Evolutionary conservation across 1,140 invertebrate genomes (phyloP).

Genomic region (Stegodyphus mimosarum): DNA sequence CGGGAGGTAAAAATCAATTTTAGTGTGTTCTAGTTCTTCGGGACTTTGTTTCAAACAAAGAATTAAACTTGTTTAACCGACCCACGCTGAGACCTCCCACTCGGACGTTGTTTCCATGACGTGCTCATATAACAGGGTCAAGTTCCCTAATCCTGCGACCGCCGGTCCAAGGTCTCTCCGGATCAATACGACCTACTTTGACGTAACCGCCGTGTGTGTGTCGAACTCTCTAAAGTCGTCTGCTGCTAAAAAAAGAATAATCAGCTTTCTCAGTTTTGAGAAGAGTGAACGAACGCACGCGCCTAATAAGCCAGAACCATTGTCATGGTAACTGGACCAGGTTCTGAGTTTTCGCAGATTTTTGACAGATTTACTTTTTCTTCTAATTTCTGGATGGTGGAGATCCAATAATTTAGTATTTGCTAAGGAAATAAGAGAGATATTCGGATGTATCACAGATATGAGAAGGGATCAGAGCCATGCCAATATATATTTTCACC

Average conservation of each 20-base stretch:
- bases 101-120: background rate
- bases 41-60: too few species aligned
- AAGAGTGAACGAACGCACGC: constrained; percentile 44
- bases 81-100: too few species aligned
- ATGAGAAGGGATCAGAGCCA: too few species aligned
- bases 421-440: too few species aligned
- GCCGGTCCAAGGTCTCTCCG: constrained; percentile 21
- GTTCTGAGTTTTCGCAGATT: background rate
- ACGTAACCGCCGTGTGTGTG: constrained; percentile 1
- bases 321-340: constrained; percentile 37
- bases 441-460: too few species aligned
- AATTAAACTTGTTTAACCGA: too few species aligned
- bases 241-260: constrained; percentile 24
- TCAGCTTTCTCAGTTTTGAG: constrained; percentile 18
- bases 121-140: constrained; percentile 20
- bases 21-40: too few species aligned
- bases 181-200: constrained; percentile 57
- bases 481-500: too few species aligned
- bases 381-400: too few species aligned
- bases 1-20: too few species aligned
- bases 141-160: constrained; percentile 23
- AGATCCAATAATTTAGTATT: too few species aligned
- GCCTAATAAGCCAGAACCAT: constrained; percentile 25
- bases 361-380: background rate
- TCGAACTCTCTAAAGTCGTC: constrained; percentile 37